phyloP scores from a whole-genome alignment of 2,888 invertebrate genomes.

The Harpagoxenus sublaevis region DNA sequence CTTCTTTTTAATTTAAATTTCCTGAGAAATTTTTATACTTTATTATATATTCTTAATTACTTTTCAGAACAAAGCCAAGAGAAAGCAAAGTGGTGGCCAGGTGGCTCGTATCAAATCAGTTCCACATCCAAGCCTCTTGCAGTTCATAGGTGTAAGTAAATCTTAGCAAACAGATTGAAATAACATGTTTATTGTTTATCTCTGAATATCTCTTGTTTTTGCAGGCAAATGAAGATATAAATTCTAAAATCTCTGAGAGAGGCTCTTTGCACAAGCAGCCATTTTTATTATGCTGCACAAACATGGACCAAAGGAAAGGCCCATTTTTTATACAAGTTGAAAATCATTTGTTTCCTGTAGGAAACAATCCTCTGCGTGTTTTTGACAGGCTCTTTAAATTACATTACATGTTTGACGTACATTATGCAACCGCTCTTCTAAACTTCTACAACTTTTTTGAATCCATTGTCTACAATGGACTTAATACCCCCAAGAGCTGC shows the following conservation, averaged over 20 bases:
- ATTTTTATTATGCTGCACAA: conserved; percentile 4
- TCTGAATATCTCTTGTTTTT: not conserved
- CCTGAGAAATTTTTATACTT: not conserved
- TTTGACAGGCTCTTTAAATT: not conserved
- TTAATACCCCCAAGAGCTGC: not conserved
- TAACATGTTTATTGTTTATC: not conserved
- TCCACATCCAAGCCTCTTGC: conserved; percentile 7
- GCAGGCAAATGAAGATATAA: conserved; percentile 9
- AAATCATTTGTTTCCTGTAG: conserved; percentile 4
- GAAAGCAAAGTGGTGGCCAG: not conserved
- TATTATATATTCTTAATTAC: conserved; percentile 2
- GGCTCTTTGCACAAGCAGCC: not conserved
- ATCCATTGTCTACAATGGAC: not conserved
- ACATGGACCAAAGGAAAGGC: not conserved
- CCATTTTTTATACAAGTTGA: conserved; percentile 5
- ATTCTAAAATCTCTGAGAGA: not conserved
- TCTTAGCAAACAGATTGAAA: conserved; percentile 1
- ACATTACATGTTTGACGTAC: not conserved
- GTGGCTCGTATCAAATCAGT: not conserved
- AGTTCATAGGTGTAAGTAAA: not conserved
- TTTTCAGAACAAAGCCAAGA: not conserved
- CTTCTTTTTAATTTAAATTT: not conserved
- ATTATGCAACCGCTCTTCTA: not conserved
- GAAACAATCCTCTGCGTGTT: not conserved
- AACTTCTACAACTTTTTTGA: not conserved